Conservation (phyloP, 2,113 vertebrate genomes). For the Rhabdomys dilectus region DNA sequence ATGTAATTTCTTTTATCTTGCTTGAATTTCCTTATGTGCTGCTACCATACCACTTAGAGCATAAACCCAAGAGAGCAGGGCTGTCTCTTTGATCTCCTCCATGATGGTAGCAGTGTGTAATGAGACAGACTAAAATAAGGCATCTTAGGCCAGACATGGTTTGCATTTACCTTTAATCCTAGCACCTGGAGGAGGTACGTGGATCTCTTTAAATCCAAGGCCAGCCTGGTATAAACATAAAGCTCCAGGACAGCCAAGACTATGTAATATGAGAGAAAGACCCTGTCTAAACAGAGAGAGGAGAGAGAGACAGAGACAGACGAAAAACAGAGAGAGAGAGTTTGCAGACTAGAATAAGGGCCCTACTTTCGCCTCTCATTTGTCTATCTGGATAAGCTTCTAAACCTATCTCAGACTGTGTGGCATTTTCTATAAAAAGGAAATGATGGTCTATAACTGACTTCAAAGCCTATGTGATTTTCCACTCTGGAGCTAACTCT, state of each 20-base stretch:
- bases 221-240: neutral
- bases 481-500: neutral
- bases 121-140: neutral
- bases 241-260: neutral
- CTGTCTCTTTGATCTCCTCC: neutral
- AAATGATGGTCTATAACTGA: neutral
- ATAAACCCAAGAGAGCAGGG: neutral
- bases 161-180: neutral
- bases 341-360: neutral
- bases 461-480: neutral
- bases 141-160: neutral
- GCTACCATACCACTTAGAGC: neutral
- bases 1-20: slow-evolving; percentile 17
- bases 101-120: neutral
- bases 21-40: neutral
- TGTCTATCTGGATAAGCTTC: neutral
- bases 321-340: too few species aligned
- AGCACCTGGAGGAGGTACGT: neutral
- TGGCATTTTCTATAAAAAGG: slow-evolving; percentile 40
- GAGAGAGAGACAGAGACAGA: neutral
- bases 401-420: slow-evolving; percentile 1
- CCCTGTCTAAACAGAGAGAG: neutral
- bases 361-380: neutral
- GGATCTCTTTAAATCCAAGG: neutral
- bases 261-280: neutral